Conservation (phyloP, 2,113 vertebrate genomes). For the Callipepla squamata region DNA sequence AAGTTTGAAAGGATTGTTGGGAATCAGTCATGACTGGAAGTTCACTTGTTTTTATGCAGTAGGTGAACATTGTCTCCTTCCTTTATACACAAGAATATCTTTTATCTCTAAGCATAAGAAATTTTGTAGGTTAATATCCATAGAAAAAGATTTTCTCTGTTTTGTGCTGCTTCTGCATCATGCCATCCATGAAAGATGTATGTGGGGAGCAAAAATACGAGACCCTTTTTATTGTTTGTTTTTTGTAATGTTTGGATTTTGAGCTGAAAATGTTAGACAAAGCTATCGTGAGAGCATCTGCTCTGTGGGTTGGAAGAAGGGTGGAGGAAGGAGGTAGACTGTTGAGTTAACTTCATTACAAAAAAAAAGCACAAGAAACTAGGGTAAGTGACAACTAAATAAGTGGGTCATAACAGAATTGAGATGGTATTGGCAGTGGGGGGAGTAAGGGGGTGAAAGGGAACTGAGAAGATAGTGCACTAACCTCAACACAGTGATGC, state of each 20-base stretch:
- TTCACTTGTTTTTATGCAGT: neutral
- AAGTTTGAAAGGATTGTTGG: neutral
- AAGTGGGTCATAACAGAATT: rapidly evolving
- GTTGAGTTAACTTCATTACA: neutral
- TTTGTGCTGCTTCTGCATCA: neutral
- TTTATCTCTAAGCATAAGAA: neutral
- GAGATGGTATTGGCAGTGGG: rapidly evolving
- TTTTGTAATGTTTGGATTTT: neutral
- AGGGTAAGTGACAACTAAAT: neutral
- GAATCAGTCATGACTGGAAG: neutral
- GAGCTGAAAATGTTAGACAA: neutral
- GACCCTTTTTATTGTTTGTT: neutral
- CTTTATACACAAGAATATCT: neutral
- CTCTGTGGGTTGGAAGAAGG: neutral
- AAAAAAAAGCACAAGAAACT: neutral
- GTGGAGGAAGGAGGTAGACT: neutral
- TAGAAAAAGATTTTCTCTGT: neutral
- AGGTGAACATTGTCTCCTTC: neutral
- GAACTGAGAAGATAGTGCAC: neutral
- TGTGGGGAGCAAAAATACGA: neutral
- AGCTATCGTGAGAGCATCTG: neutral
- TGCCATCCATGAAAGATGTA: neutral
- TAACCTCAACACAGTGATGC: neutral
- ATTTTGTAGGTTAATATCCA: neutral
- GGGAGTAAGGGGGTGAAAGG: neutral